Conservation (phyloP, 2,888 invertebrate species). For the Eucriotettix oculatus region DNA sequence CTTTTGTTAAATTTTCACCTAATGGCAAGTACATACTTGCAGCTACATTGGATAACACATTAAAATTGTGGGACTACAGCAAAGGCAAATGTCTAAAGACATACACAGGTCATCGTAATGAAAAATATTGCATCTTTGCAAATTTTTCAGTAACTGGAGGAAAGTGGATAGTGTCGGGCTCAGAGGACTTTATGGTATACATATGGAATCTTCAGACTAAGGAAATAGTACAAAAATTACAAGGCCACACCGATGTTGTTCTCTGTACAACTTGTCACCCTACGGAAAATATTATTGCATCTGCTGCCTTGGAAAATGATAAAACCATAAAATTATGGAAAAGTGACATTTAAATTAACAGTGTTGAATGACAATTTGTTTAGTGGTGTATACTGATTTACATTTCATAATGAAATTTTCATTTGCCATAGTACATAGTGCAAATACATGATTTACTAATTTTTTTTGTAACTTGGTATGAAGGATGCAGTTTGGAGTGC, state of each 20-base stretch:
- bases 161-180: constrained; percentile 99
- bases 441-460: too few relatives aligned
- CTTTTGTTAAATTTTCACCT: constrained; percentile 98
- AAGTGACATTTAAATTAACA: constrained; percentile 47
- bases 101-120: constrained; percentile 95
- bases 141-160: constrained; percentile 99
- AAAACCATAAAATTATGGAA: constrained; percentile 99
- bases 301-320: constrained; percentile 95
- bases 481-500: too few relatives aligned
- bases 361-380: too few relatives aligned
- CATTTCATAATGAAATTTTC: too few relatives aligned
- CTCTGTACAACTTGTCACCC: constrained; percentile 98
- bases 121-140: constrained; percentile 98
- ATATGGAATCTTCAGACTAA: constrained; percentile 99
- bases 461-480: too few relatives aligned
- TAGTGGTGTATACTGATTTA: too few relatives aligned
- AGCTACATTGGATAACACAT: constrained; percentile 92
- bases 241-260: constrained; percentile 89
- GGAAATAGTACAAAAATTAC: constrained; percentile 94
- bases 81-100: constrained; percentile 97
- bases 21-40: constrained; percentile 99
- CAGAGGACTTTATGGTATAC: constrained; percentile 96
- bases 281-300: constrained; percentile 97
- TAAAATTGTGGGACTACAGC: constrained; percentile 98
- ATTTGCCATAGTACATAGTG: too few relatives aligned